A percentile compares a stretch with the other conserved stretches of the same genome.
Conservation (phyloP, 2,888 invertebrate genomes). For the Miltochrista miniata region DNA sequence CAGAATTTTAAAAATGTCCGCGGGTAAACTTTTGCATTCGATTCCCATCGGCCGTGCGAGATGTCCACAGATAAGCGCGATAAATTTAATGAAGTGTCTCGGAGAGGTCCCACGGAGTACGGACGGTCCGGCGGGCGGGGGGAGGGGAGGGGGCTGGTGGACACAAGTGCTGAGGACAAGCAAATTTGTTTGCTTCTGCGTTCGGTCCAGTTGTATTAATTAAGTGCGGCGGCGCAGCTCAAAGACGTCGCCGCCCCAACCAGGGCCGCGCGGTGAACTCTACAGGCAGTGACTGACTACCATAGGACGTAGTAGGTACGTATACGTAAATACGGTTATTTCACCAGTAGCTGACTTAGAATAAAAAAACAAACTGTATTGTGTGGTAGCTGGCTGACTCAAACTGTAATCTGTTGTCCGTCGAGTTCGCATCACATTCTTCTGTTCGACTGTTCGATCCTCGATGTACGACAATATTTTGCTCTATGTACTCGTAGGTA, state of each 20-base stretch:
- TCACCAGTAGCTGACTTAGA: too few species aligned
- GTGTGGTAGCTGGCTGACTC: too few species aligned
- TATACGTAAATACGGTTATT: too few species aligned
- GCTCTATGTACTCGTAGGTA: too few species aligned
- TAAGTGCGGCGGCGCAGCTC: conserved; percentile 56
- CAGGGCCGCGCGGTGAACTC: too few species aligned
- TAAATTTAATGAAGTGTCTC: conserved; percentile 79
- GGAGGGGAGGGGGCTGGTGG: conserved; percentile 8
- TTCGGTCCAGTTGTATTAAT: conserved; percentile 63
- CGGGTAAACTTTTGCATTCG: conserved; percentile 57
- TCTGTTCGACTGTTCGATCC: too few species aligned
- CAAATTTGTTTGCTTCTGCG: conserved; percentile 71
- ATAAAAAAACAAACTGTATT: too few species aligned
- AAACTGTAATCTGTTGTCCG: too few species aligned
- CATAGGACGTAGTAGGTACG: too few species aligned
- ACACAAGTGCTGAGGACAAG: conserved; percentile 42
- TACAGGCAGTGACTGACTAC: too few species aligned
- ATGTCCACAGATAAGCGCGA: conserved; percentile 73
- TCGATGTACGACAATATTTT: too few species aligned
- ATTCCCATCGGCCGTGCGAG: conserved; percentile 68
- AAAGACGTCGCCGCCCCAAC: conserved; percentile 46
- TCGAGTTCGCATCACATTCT: too few species aligned
- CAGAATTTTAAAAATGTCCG: conserved; percentile 65
- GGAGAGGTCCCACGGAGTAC: conserved; percentile 42
- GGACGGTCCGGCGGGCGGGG: conserved; percentile 21